A percentile compares a stretch with the other conserved stretches of the same genome.
Evolutionary conservation across 2,113 vertebrate species (phyloP).

Genomic region (Pagrus major): DNA sequence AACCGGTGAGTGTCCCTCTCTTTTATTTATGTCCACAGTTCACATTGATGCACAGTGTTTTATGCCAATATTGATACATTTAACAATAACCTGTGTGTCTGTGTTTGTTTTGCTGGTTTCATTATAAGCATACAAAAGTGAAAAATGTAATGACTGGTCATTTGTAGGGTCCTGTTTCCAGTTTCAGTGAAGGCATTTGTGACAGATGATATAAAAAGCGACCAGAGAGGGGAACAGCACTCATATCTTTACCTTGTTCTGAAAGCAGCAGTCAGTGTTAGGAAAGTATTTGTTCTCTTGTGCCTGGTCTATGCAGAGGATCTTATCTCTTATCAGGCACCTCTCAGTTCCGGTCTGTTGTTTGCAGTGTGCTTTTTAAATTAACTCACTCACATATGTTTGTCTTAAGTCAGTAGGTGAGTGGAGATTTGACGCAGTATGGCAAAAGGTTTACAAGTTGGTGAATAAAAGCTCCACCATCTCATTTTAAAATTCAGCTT

Average conservation of each 20-base stretch:
- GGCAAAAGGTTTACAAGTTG: neutral
- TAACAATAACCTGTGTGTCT: neutral
- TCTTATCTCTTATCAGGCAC: constrained; percentile 14
- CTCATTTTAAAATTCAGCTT: neutral
- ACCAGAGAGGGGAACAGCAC: neutral
- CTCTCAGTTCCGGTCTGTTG: neutral
- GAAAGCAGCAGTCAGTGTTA: neutral
- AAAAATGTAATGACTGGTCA: neutral
- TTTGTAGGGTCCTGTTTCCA: neutral
- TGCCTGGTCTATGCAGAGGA: neutral
- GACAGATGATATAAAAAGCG: neutral
- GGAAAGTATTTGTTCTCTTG: constrained; percentile 12
- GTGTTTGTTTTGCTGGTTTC: neutral
- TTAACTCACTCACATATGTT: constrained; percentile 1
- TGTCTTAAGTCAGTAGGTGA: constrained; percentile 3
- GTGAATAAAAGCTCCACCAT: neutral
- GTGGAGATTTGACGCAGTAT: neutral
- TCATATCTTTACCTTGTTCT: neutral
- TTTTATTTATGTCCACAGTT: neutral
- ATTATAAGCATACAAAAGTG: neutral
- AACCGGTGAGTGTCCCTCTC: constrained; percentile 84
- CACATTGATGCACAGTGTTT: neutral
- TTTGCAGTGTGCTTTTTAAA: neutral
- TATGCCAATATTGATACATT: neutral
- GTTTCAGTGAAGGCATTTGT: neutral